Evolutionary conservation across 1,140 invertebrate genomes (phyloP).

Genomic region (Dolichoris vasculosae): DNA sequence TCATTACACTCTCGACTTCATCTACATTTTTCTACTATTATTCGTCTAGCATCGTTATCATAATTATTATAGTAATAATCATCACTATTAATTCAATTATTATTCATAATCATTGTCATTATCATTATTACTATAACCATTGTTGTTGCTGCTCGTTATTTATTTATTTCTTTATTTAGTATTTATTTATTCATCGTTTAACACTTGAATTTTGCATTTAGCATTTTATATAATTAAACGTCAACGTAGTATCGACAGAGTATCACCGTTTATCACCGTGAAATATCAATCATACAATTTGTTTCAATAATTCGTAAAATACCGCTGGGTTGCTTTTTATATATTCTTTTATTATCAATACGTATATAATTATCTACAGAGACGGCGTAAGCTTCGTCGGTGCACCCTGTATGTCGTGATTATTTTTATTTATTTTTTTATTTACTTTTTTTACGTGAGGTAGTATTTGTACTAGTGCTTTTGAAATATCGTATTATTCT

Average conservation of each 20-base stretch:
- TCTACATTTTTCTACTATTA: slow-evolving; percentile 41
- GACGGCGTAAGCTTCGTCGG: slow-evolving; percentile 59
- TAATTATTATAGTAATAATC: slow-evolving; percentile 41
- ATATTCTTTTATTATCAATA: slow-evolving; percentile 44
- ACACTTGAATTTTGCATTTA: slow-evolving; percentile 47
- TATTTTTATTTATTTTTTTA: slow-evolving; percentile 35
- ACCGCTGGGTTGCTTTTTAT: slow-evolving; percentile 48
- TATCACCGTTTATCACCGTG: slow-evolving; percentile 56
- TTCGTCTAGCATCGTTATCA: slow-evolving; percentile 38
- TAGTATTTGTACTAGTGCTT: slow-evolving; percentile 72
- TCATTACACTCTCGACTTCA: slow-evolving; percentile 48
- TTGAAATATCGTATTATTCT: slow-evolving; percentile 62
- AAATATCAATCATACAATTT: slow-evolving; percentile 52
- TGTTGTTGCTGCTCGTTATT: slow-evolving; percentile 22
- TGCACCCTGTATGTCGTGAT: slow-evolving; percentile 72
- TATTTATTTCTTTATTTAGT: slow-evolving; percentile 44
- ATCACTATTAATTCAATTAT: slow-evolving; percentile 37
- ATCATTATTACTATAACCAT: slow-evolving; percentile 40
- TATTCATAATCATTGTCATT: slow-evolving; percentile 41
- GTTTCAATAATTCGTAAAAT: slow-evolving; percentile 51
- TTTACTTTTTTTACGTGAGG: slow-evolving; percentile 62
- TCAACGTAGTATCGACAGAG: slow-evolving; percentile 47
- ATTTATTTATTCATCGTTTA: slow-evolving; percentile 43
- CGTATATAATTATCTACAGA: slow-evolving; percentile 62
- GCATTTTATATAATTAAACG: slow-evolving; percentile 45